Evolutionary conservation across 2,113 vertebrate genomes (phyloP).

Genomic region (Bujurquina vittata): DNA sequence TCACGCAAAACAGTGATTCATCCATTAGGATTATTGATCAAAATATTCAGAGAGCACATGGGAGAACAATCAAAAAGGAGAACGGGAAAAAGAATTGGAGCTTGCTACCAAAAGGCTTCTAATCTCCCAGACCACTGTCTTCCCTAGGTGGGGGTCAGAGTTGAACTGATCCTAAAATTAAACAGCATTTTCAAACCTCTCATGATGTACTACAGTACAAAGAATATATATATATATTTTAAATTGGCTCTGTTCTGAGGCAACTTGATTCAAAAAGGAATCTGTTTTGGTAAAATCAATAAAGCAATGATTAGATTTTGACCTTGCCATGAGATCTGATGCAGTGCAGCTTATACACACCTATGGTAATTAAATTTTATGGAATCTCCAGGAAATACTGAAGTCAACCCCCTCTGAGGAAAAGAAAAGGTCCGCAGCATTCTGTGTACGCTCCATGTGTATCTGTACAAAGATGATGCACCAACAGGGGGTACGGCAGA

Average conservation of each 20-base stretch:
- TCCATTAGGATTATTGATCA: constrained; percentile 66
- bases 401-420: not conserved
- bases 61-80: constrained; percentile 36
- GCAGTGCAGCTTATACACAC: not conserved
- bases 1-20: constrained; percentile 34
- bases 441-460: not conserved
- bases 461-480: constrained; percentile 27
- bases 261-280: not conserved
- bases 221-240: not conserved
- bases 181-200: not conserved
- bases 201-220: not conserved
- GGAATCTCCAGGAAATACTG: constrained; percentile 20
- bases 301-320: not conserved
- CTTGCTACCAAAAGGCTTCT: constrained; percentile 12
- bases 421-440: constrained; percentile 3
- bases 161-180: constrained; percentile 14
- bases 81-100: constrained; percentile 8
- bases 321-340: not conserved
- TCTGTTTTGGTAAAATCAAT: not conserved
- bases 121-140: constrained; percentile 48
- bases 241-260: not conserved
- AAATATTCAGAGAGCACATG: constrained; percentile 47
- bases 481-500: constrained; percentile 43
- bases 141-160: constrained; percentile 15
- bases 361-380: constrained; percentile 8